phyloP scores from a whole-genome alignment of 2,113 vertebrate genomes.

The Neogale vison region DNA sequence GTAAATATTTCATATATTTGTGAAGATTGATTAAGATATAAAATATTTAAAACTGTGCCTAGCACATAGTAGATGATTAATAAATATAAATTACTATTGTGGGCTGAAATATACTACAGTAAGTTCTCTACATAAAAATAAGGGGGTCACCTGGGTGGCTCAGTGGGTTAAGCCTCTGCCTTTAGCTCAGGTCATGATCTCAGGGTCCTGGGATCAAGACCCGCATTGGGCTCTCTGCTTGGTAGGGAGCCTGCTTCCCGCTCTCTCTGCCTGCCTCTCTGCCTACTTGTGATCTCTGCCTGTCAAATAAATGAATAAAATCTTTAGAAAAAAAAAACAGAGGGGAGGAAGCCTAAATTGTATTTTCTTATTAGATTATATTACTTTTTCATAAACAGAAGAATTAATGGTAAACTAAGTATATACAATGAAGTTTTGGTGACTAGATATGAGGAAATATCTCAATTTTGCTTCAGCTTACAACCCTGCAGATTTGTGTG shows the following conservation, averaged over 20 bases:
- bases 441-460: background rate
- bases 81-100: background rate
- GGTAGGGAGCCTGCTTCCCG: too few relatives aligned
- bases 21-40: background rate
- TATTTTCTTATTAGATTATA: background rate
- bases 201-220: too few relatives aligned
- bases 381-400: background rate
- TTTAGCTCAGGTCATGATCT: too few relatives aligned
- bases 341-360: background rate
- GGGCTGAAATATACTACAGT: background rate
- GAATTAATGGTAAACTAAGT: background rate
- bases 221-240: too few relatives aligned
- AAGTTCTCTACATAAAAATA: background rate
- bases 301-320: too few relatives aligned
- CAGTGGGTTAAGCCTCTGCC: too few relatives aligned
- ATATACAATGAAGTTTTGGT: background rate
- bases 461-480: background rate
- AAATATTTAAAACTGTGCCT: background rate
- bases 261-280: too few relatives aligned
- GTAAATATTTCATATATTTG: background rate
- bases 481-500: background rate
- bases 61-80: background rate
- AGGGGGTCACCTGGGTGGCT: too few relatives aligned
- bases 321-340: too few relatives aligned
- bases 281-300: too few relatives aligned